These are phyloP conservation scores for Apotomis capreana DNA, from an alignment of 2,888 invertebrate genomes.

Conservation along the genomic window DNA sequence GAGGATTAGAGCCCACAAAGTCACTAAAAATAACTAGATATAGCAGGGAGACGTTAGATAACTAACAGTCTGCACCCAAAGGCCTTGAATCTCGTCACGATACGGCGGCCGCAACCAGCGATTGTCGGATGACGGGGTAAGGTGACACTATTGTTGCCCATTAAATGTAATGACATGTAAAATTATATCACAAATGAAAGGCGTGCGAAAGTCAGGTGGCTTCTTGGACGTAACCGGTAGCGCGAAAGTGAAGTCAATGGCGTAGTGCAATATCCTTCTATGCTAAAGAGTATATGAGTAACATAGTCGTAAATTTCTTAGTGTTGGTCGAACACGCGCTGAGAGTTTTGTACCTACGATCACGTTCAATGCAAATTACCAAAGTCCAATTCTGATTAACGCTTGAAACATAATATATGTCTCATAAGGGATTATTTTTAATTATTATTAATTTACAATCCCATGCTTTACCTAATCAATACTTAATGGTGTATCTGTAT, in stretches of 20 bases:
- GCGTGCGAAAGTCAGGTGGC: conserved; percentile 38
- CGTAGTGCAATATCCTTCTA: conserved; percentile 24
- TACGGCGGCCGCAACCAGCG: conserved; percentile 44
- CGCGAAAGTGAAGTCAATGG: conserved; percentile 33
- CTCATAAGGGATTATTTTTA: too few relatives aligned
- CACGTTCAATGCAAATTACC: too few relatives aligned
- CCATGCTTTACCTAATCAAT: too few relatives aligned
- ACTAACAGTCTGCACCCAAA: conserved; percentile 46
- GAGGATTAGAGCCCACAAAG: too few relatives aligned
- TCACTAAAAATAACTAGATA: conserved; percentile 9
- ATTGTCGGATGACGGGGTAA: conserved; percentile 29
- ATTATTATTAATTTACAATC: too few relatives aligned
- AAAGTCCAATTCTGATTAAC: too few relatives aligned
- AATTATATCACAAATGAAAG: conserved; percentile 40
- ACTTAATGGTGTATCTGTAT: too few relatives aligned
- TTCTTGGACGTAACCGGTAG: conserved; percentile 12
- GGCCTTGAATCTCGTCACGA: conserved; percentile 61
- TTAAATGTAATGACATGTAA: conserved; percentile 38
- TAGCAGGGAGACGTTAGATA: conserved; percentile 41
- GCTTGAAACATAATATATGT: too few relatives aligned
- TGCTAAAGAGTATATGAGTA: not conserved
- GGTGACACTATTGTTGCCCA: conserved; percentile 17
- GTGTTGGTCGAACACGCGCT: too few relatives aligned
- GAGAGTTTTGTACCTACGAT: too few relatives aligned
- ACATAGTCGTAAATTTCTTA: too few relatives aligned